Percentiles rank a stretch among this genome's conserved stretches.
Evolutionary conservation across 2,797 vertebrate genomes (phyloP).

Genomic region (Bryconaethiops microstoma): DNA sequence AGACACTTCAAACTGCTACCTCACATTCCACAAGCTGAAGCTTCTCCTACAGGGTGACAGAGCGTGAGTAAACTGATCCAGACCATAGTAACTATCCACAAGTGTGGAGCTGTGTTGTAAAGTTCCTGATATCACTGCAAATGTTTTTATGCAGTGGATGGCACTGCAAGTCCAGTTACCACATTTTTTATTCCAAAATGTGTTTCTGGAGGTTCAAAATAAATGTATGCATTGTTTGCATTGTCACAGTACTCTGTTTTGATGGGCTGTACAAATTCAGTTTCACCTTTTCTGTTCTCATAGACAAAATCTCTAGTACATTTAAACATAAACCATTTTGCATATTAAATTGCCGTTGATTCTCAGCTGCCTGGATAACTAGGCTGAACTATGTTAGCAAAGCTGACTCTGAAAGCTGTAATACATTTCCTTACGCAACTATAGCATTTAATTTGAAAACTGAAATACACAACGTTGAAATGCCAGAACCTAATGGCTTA

Average conservation of each 20-base stretch:
- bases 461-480: background rate
- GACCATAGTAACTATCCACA: background rate
- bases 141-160: background rate
- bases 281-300: background rate
- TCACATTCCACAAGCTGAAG: constrained; percentile 82
- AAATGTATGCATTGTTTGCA: background rate
- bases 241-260: background rate
- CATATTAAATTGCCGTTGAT: background rate
- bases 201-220: background rate
- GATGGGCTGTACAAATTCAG: background rate
- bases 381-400: too few relatives aligned
- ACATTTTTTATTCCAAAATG: too few relatives aligned
- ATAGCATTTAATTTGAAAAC: too few relatives aligned
- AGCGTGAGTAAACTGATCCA: constrained; percentile 68
- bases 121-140: background rate
- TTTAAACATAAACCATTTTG: background rate
- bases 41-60: constrained; percentile 84
- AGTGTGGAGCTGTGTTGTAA: background rate
- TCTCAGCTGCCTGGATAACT: too few relatives aligned
- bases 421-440: too few relatives aligned
- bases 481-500: background rate
- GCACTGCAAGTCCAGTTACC: background rate
- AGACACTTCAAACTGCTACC: constrained; percentile 80
- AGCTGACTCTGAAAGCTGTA: too few relatives aligned
- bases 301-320: background rate